Percentiles rank a stretch among this genome's conserved stretches.
Conservation (phyloP, 1,140 invertebrate genomes). For the Drosophila teissieri region DNA sequence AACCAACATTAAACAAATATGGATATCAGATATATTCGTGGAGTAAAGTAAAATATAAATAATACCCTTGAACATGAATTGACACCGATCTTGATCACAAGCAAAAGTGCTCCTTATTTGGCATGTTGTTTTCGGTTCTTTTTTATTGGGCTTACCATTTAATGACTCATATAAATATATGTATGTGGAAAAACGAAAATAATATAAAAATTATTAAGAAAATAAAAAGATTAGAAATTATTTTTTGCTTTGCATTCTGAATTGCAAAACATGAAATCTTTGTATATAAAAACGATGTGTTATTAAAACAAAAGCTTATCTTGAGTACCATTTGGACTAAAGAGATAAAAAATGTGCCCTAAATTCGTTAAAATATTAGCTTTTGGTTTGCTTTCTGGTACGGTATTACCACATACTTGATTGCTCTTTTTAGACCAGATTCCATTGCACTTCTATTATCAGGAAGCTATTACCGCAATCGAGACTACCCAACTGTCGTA, state of each 20-base stretch:
- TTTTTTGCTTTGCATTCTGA: too few species aligned
- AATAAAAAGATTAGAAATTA: too few species aligned
- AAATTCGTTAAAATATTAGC: too few species aligned
- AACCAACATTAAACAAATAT: neutral
- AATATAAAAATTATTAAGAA: too few species aligned
- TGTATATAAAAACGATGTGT: too few species aligned
- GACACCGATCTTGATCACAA: constrained; percentile 16
- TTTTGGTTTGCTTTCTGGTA: too few species aligned
- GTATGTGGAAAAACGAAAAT: too few species aligned
- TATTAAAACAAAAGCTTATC: too few species aligned
- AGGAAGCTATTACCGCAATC: constrained; percentile 30
- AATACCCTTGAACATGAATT: neutral
- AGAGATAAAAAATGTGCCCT: too few species aligned
- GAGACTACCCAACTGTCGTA: neutral
- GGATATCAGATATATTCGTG: neutral
- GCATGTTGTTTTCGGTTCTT: constrained; percentile 4
- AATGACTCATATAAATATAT: constrained; percentile 11
- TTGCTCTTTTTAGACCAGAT: neutral
- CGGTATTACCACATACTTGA: neutral
- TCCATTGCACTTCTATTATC: constrained; percentile 1
- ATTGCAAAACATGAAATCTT: too few species aligned
- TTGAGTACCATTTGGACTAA: too few species aligned
- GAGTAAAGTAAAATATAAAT: neutral
- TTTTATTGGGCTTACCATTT: neutral
- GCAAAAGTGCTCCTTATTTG: constrained; percentile 20